These are phyloP conservation scores for Cyphomyrus plagiostoma DNA, from an alignment of 2,113 vertebrate species.

Conservation along the genomic window DNA sequence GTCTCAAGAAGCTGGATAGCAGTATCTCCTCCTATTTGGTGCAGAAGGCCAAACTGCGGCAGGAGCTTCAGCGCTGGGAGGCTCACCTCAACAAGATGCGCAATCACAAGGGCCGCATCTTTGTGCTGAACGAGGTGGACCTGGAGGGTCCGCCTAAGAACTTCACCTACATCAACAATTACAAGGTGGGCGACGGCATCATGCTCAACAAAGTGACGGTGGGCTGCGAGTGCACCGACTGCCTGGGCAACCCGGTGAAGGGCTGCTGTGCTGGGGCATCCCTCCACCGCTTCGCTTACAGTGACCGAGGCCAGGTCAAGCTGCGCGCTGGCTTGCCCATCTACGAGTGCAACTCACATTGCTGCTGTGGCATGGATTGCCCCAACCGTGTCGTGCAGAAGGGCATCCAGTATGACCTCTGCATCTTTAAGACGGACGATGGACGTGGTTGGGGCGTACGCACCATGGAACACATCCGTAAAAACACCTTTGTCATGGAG, in stretches of 20 bases:
- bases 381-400: slow-evolving; percentile 84
- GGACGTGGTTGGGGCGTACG: slow-evolving; percentile 87
- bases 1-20: slow-evolving; percentile 59
- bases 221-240: slow-evolving; percentile 78
- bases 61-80: slow-evolving; percentile 67
- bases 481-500: slow-evolving; percentile 90
- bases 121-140: slow-evolving; percentile 78
- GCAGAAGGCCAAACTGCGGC: slow-evolving; percentile 71
- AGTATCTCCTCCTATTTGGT: slow-evolving; percentile 56
- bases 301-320: slow-evolving; percentile 68
- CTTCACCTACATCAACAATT: slow-evolving; percentile 83
- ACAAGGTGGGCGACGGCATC: slow-evolving; percentile 73
- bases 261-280: slow-evolving; percentile 81
- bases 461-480: slow-evolving; percentile 76
- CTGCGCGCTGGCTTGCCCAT: slow-evolving; percentile 75
- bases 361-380: slow-evolving; percentile 73
- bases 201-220: slow-evolving; percentile 63
- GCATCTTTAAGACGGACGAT: slow-evolving; percentile 81
- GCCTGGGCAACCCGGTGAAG: slow-evolving; percentile 56
- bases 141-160: slow-evolving; percentile 74
- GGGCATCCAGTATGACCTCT: slow-evolving; percentile 79
- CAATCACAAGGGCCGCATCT: slow-evolving; percentile 72
- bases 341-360: slow-evolving; percentile 82
- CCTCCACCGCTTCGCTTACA: slow-evolving; percentile 75
- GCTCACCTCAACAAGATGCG: slow-evolving; percentile 68